Conservation (phyloP, 2,797 vertebrate species). For the Hoplostethus mediterraneus region DNA sequence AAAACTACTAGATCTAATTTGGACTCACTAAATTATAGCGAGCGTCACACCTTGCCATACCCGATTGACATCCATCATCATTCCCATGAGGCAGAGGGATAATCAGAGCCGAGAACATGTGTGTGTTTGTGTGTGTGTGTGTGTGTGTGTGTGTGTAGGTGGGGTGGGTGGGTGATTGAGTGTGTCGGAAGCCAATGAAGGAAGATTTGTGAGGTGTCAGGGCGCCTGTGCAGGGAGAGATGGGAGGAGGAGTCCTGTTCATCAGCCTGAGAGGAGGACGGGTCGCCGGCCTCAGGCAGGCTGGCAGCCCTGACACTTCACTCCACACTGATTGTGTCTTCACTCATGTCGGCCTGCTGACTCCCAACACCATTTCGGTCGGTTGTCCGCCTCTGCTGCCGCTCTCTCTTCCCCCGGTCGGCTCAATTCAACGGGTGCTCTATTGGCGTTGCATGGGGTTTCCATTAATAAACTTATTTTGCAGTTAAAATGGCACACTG, state of each 20-base stretch:
- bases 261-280: conserved; percentile 4
- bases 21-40: too few relatives aligned
- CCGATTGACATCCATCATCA: too few relatives aligned
- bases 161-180: too few relatives aligned
- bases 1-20: too few relatives aligned
- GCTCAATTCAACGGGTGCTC: too few relatives aligned
- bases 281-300: not conserved
- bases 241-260: not conserved
- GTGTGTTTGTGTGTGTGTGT: not conserved
- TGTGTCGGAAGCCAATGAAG: not conserved
- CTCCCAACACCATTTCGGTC: not conserved
- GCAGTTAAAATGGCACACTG: too few relatives aligned
- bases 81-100: too few relatives aligned
- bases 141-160: not conserved
- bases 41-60: too few relatives aligned
- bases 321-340: not conserved
- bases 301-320: not conserved
- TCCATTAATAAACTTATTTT: too few relatives aligned
- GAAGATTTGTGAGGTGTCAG: conserved; percentile 16
- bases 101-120: too few relatives aligned
- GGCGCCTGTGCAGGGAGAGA: not conserved
- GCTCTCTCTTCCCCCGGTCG: too few relatives aligned
- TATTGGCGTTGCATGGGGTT: too few relatives aligned
- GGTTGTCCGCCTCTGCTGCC: not conserved
- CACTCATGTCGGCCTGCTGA: not conserved